Evolutionary conservation across 2,113 vertebrate species (phyloP), one percentile per base, ranked within the genome.

Genomic region (Austrofundulus limnaeus): DNA sequence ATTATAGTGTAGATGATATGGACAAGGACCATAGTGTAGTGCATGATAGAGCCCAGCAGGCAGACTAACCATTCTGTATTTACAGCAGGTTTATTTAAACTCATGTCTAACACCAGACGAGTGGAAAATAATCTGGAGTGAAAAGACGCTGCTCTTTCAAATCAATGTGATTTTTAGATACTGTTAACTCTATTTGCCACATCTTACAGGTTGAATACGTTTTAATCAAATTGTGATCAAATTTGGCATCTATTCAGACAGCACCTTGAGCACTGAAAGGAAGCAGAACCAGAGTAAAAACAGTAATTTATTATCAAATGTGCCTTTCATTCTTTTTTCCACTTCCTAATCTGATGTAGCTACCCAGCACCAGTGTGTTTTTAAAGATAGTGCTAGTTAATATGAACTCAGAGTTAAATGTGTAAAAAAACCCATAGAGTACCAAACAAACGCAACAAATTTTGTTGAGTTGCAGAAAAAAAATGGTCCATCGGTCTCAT

Each of bases 401-500:
- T 61, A 15, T 11, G 60, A 47, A 49, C 41, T 55, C 51, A 68
- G 41, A 57, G 43, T 52, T 53, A 39, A 61, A 61, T 45, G 57
- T 39, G 21, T 55, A 8, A 47, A 13, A 56, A 25, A 31, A 37
- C 3, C 3, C 58, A 61, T 2, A 15, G 19, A 67, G 17, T 34
- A 21, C 47, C 61, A 50, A 31, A 61, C 45, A 70, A 46, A 38
- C 28, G 19, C 61, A 34, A 69, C 47, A 65, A 64, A 78, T 48
- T 55, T 54, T 70, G 7, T 46, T 42, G 37, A 23, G 50, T 14
- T 11, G n/a, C 13, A 65, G 69, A 79, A 61, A 60, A 61, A 61
- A 43, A n/a, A n/a, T 7, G 11, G 75, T 47, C 51, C 28, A 61
- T 78, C 72, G 57, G 41, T 68, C 60, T 69, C 7, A 31, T 64